Evolutionary conservation across 2,888 invertebrate genomes (phyloP), one percentile per base, ranked within the genome.

Genomic region (Rotaria magnacalcarata): DNA sequence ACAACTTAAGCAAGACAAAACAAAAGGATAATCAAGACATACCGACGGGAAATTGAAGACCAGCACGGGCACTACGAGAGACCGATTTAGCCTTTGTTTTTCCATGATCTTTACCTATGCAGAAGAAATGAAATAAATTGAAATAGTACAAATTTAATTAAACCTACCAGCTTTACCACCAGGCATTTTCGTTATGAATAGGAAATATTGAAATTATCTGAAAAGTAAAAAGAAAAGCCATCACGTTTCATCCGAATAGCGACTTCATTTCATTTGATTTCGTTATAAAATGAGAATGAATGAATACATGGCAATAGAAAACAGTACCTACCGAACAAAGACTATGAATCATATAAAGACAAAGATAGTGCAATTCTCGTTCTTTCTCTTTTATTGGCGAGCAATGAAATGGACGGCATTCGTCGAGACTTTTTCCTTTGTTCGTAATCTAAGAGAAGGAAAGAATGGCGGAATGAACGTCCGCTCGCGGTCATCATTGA

Each of bases 11-110:
- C 16, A 11, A 0, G 11, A 14, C 19, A 1, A 16, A 67, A 47
- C 24, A 47, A 24, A 47, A 24, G 11, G 0, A 11, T 24, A 47
- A 14, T n/a, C 0, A n/a, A 47, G 2, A 80, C 80, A 5, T 43
- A 80, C 80, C 87, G 87, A 99, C 99, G 87, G 99, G 99, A 91
- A 99, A 99, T 95, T 99, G 99, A 90, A 99, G 94, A 89, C 99
- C 99, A 90, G 99, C 99, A 91, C 99, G 94, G 88, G 98, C 97
- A 88, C 98, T 98, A 91, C 99, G 94, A 88, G 99, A 99, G 85
- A 91, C 90, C 85, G 91, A 90, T 89, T 99, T 98, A 89, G 97
- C 97, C 94, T 99, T 99, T 87, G 97, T 96, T 93, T 98, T 98
- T 91, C 99, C 99, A 88, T 97, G 97, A 84, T 87, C 87, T 87